These are phyloP conservation scores for Neoniphon sammara DNA, from an alignment of 2,797 vertebrate species.

Conservation along the genomic window DNA sequence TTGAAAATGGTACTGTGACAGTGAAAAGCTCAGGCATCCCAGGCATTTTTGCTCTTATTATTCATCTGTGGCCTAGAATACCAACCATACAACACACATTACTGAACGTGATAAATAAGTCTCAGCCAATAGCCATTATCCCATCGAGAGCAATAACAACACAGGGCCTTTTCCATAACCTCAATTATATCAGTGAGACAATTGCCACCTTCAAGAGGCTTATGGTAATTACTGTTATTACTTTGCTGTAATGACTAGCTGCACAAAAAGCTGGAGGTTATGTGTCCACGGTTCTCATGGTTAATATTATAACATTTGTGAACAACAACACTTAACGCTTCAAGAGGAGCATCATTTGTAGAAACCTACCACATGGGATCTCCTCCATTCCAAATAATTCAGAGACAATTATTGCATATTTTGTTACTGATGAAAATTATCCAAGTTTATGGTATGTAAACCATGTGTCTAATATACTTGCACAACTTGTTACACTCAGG, in stretches of 20 bases:
- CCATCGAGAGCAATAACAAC: constrained; percentile 55
- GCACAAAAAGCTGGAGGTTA: constrained; percentile 50
- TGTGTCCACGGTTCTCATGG: constrained; percentile 34
- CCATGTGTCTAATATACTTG: too few species aligned
- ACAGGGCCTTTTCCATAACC: constrained; percentile 50
- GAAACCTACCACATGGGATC: neutral
- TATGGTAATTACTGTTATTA: constrained; percentile 76
- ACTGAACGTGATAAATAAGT: constrained; percentile 13
- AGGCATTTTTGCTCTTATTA: neutral
- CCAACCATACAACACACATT: constrained; percentile 3
- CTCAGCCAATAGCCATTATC: constrained; percentile 49
- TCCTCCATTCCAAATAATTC: neutral
- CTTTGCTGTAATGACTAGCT: constrained; percentile 58
- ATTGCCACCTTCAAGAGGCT: constrained; percentile 66
- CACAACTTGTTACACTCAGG: neutral
- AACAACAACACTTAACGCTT: constrained; percentile 26
- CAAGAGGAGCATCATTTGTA: neutral
- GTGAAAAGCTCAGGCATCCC: neutral
- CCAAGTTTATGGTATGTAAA: too few species aligned
- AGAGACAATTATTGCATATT: too few species aligned
- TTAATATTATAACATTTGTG: constrained; percentile 33
- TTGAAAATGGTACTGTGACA: neutral
- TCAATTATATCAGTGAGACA: constrained; percentile 70
- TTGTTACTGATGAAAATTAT: too few species aligned
- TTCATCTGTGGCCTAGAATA: constrained; percentile 1